Base-by-base conservation (phyloP, 2,113 vertebrate genomes). In the Mystacornis crossleyi region DNA sequence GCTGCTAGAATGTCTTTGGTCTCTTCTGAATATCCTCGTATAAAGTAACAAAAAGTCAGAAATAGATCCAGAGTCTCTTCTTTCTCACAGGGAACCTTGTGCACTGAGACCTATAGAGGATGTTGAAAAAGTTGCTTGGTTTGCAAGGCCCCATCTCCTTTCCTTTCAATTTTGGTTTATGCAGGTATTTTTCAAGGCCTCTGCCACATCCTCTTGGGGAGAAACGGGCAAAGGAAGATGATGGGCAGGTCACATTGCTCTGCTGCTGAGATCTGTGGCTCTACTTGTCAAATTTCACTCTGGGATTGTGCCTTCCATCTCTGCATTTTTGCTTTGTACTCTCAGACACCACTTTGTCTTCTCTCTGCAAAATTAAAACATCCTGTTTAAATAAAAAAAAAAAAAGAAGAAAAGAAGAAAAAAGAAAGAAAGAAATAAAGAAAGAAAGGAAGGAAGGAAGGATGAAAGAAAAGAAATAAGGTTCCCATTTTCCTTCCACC, bases 91-190 rank as follows among this genome's bases (percentile, higher is more conserved):
- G 12, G 16, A 60, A 33, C 17, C 2, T 72, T 1, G 0, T 60
- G 10, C 17, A 43, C 48, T 38, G 26, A 60, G 23, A 51, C 10
- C 10, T 9, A 23, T 0, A 1, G 1, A 58, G 8, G 4, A 50
- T 24, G 40, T 6, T 4, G 3, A 42, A 62, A 6, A 64, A 24
- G 4, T 42, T 80, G 6, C 16, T 80, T n/a, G 53, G 36, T 53
- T 88, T 94, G 14, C 18, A 88, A 57, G 18, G 18, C 61, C 8
- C 28, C 29, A 24, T 21, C 29, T 43, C 43, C 60, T 85, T 74
- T 47, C 43, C 18, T 8, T 4, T 25, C 8, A 43, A 4, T 53
- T 77, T 48, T 55, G 42, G 28, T 18, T 71, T 34, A 14, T 10
- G 43, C 12, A 62, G 42, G 20, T 25, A 20, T 40, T 57, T 19